Conservation (phyloP, 2,113 vertebrate species). For the Hystrix cristata region DNA sequence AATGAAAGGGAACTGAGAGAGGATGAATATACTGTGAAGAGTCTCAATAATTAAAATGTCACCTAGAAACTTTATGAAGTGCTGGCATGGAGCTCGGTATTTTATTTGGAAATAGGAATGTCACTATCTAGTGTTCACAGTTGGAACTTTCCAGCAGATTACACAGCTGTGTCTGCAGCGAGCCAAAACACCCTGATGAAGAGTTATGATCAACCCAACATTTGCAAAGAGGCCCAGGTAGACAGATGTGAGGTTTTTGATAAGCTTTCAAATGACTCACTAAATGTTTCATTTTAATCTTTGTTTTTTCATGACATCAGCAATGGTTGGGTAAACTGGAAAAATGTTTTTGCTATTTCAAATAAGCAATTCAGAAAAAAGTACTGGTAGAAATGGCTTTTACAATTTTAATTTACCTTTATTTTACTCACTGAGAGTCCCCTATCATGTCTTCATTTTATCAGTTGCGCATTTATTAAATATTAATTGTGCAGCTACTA, state of each 20-base stretch:
- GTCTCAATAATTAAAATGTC: constrained; percentile 45
- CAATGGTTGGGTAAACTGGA: not conserved
- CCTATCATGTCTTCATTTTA: not conserved
- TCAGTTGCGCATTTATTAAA: not conserved
- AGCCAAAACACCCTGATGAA: not conserved
- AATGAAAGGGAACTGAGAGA: not conserved
- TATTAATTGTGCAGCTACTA: not conserved
- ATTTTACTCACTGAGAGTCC: not conserved
- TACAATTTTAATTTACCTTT: not conserved
- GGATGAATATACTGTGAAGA: not conserved
- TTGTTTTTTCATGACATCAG: not conserved
- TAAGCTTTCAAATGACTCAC: not conserved
- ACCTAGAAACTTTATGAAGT: constrained; percentile 43
- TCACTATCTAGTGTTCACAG: constrained; percentile 48
- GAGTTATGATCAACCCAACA: not conserved
- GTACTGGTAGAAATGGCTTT: not conserved
- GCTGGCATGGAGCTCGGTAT: not conserved
- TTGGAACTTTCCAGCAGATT: constrained; percentile 26
- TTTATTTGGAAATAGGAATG: constrained; percentile 56
- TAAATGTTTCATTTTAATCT: constrained; percentile 19
- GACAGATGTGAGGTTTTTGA: not conserved
- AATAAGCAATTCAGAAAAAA: not conserved
- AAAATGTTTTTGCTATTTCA: not conserved
- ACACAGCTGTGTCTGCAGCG: constrained; percentile 43
- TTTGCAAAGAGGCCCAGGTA: not conserved